A percentile compares a stretch with the other conserved stretches of the same genome.
These are phyloP conservation scores for Mesaphorura yosii DNA, from an alignment of 1,140 invertebrate species.

Conservation along the genomic window DNA sequence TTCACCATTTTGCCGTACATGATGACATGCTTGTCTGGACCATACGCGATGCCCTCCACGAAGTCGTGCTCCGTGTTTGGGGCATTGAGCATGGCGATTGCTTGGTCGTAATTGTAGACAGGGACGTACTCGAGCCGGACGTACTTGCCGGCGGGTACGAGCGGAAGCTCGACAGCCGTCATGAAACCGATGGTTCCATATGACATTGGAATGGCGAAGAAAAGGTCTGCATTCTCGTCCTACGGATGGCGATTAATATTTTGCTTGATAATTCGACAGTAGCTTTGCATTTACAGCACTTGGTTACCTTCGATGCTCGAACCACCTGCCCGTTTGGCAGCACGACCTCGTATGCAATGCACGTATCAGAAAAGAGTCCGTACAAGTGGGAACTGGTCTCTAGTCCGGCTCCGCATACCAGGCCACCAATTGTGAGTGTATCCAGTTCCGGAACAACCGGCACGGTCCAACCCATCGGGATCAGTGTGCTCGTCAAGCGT, in stretches of 20 bases:
- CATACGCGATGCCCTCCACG: conserved; percentile 1
- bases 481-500: background rate
- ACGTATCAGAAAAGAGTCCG: conserved; percentile 2
- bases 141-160: conserved; percentile 37
- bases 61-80: background rate
- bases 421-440: background rate
- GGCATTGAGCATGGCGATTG: background rate
- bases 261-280: too few species aligned
- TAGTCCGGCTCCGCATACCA: background rate
- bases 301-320: conserved; percentile 39
- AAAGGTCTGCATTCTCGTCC: background rate
- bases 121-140: background rate
- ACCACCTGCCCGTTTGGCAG: background rate
- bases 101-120: background rate
- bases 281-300: too few species aligned
- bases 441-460: background rate
- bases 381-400: conserved; percentile 7
- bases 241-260: too few species aligned
- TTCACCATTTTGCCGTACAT: conserved; percentile 2
- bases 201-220: background rate
- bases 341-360: background rate
- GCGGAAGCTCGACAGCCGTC: background rate
- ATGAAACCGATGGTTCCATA: conserved; percentile 1
- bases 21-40: background rate
- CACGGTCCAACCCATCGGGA: background rate